Evolutionary conservation across 2,888 invertebrate genomes (phyloP), one percentile per base, ranked within the genome.

Genomic region (Galerucella calmariensis): DNA sequence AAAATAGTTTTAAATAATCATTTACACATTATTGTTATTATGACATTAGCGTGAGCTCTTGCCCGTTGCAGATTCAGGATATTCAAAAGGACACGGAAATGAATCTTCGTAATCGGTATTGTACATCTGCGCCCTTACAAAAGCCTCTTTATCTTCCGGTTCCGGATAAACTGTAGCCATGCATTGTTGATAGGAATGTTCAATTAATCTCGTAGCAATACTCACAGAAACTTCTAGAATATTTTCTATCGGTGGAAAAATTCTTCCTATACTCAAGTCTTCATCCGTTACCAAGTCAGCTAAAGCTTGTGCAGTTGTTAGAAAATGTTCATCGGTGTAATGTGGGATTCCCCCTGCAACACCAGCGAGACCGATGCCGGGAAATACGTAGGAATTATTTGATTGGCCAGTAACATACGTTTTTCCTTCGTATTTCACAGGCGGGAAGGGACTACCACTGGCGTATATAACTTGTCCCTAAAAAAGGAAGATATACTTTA

Each of bases 321-420:
- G 90, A 92, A 99, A 97, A 75, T 96, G 91, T 82, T 96, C 95
- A 84, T 99, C 98, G 14, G 94, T 92, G 85, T 99, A 96, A 84
- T 94, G 95, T 81, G 94, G 90, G 87, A 97, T 93, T 71, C 97
- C 96, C 80, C 95, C 94, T 83, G 94, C 93, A 80, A 98, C 93
- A 73, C 95, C 93, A 78, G 95, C 98, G 62, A 99, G 91, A 27
- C 97, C 97, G 80, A 97, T 90, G 4, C 98, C 99, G 16, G 99
- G 99, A 91, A 97, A 98, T 87, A 98, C 97, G 89, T 98, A 98
- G 0, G 97, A 93, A 89, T 98, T 98, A 89, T 98, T 98, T 75
- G 99, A 99, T 88, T 99, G 99, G 0, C 99, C 99, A 0, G 99
- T 97, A 83, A 92, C 88, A 86, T 91, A 94, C 10, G 92, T 92